A percentile compares a stretch with the other conserved stretches of the same genome.
Conservation (phyloP, 2,888 invertebrate species). For the Agrochola litura region DNA sequence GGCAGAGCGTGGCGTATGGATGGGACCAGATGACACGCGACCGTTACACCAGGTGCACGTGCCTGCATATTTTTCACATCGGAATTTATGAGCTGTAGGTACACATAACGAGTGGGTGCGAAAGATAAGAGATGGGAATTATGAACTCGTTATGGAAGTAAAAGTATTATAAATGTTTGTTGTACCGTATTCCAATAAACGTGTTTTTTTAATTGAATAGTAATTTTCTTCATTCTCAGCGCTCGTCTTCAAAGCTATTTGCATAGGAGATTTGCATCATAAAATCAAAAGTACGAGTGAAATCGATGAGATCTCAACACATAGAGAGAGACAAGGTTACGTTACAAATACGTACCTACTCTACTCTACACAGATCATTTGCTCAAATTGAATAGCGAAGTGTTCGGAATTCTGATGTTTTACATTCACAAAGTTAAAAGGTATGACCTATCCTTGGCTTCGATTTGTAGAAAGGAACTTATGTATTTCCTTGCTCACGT, state of each 20-base stretch:
- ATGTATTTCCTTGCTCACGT: slow-evolving; percentile 50
- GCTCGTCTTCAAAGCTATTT: not conserved
- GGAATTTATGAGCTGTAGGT: slow-evolving; percentile 55
- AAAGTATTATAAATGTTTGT: too few relatives aligned
- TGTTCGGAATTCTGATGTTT: slow-evolving; percentile 50
- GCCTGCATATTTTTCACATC: slow-evolving; percentile 64
- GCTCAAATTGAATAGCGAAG: slow-evolving; percentile 46
- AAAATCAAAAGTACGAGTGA: slow-evolving; percentile 19
- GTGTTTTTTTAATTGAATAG: not conserved
- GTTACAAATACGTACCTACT: slow-evolving; percentile 8
- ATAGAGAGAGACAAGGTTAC: slow-evolving; percentile 20
- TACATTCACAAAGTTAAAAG: slow-evolving; percentile 64
- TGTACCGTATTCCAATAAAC: slow-evolving; percentile 13
- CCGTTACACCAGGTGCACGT: slow-evolving; percentile 89
- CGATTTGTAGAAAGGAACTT: slow-evolving; percentile 59
- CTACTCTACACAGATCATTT: slow-evolving; percentile 54
- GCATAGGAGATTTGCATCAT: slow-evolving; percentile 28
- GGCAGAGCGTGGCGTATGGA: slow-evolving; percentile 86
- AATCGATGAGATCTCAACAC: slow-evolving; percentile 16
- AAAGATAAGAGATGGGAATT: slow-evolving; percentile 50
- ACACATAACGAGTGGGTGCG: slow-evolving; percentile 49
- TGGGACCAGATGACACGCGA: slow-evolving; percentile 90
- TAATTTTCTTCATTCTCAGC: not conserved
- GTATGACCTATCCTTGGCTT: slow-evolving; percentile 66
- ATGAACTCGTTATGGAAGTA: slow-evolving; percentile 24